A percentile compares a stretch with the other conserved stretches of the same genome.
Evolutionary conservation across 1,140 invertebrate species (phyloP).

Genomic region (Drosophila mojavensis): DNA sequence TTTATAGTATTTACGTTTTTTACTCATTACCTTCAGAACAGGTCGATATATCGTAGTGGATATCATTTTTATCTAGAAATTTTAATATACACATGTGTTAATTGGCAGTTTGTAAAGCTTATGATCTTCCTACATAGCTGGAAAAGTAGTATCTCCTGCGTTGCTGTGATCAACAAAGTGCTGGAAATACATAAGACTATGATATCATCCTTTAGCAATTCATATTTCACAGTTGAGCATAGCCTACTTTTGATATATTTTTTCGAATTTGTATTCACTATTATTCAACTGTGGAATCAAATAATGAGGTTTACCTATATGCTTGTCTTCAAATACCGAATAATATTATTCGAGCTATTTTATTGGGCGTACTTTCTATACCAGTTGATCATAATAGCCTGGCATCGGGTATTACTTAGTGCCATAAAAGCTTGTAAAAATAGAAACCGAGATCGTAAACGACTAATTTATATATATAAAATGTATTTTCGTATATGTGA

Average conservation of each 20-base stretch:
- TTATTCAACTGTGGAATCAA: constrained; percentile 4
- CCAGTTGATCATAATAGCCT: not conserved
- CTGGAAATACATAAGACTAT: not conserved
- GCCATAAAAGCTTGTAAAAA: not conserved
- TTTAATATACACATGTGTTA: not conserved
- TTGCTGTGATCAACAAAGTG: not conserved
- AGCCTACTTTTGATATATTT: not conserved
- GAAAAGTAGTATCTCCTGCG: not conserved
- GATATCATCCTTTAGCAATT: not conserved
- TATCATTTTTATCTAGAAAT: not conserved
- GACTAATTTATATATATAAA: not conserved
- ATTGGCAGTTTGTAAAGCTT: not conserved
- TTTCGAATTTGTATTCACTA: not conserved
- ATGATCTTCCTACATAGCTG: not conserved
- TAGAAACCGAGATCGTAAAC: not conserved
- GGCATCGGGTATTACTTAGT: not conserved
- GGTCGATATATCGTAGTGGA: not conserved
- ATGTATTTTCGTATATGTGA: constrained; percentile 7
- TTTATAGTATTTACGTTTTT: not conserved
- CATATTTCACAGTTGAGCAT: not conserved
- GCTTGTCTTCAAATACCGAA: not conserved
- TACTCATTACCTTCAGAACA: no score
- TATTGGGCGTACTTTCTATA: constrained; percentile 7
- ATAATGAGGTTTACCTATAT: rapidly evolving
- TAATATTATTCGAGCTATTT: not conserved